Evolutionary conservation across 2,797 vertebrate species (phyloP), one percentile per base, ranked within the genome.

Genomic region (Periophthalmus magnuspinnatus): DNA sequence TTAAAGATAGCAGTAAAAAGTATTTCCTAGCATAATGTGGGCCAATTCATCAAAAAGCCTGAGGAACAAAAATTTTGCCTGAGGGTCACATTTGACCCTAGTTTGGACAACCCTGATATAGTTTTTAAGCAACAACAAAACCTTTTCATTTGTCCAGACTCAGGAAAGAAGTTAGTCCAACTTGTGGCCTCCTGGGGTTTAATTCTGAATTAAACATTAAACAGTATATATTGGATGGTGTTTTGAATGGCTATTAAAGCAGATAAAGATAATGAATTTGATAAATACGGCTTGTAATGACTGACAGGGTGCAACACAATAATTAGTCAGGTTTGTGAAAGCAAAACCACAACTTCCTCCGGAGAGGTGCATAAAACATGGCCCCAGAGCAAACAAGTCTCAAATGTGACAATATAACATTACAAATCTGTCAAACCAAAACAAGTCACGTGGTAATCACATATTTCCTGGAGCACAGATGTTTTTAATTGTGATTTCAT

Each of bases 331-430:
- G 61, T 45, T 63, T 63, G 38, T 65, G 28, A 65, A 50, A 65
- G 63, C 24, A n/a, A 65, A 50, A 65, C 47, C 24, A 32, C 45
- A 65, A n/a, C 47, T 65, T 65, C 63, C 47, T 65, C 19, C 17
- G 16, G 63, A 52, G 62, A 28, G 8, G 19, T 36, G 59, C 22
- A 62, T 21, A 60, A 60, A 36, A 61, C 59, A n/a, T 41, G 10
- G 33, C 32, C 19, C 59, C 16, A 34, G 57, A 36, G 16, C 57
- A 19, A 9, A 9, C 13, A 33, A 5, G 8, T 14, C 28, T 59
- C 57, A 33, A 16, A 33, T 34, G 28, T 57, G 22, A 57, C 3
- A 16, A 16, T 58, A 58, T 32, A 24, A 22, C 8, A 56, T 14
- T 22, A 11, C 1, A 56, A 5, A 14, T 28, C 6, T 50, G 17